Percentiles rank a stretch among this genome's conserved stretches.
Conservation (phyloP, 1,140 invertebrate genomes). For the Propsilocerus akamusi region DNA sequence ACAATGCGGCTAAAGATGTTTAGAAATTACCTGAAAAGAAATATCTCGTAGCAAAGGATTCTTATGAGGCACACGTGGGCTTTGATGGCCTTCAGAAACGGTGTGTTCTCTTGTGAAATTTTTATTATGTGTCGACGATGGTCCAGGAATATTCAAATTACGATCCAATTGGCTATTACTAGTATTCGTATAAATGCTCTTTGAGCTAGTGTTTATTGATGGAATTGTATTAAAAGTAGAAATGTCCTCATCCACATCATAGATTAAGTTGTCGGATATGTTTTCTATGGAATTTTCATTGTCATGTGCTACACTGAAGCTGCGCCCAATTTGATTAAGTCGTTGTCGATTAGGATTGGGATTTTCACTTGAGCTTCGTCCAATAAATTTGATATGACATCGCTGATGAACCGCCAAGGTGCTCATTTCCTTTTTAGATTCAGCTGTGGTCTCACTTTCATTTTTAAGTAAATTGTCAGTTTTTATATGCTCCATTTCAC, state of each 20-base stretch:
- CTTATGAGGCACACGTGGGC: background rate
- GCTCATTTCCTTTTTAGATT: background rate
- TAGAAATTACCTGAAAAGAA: background rate
- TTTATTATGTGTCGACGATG: background rate
- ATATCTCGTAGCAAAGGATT: background rate
- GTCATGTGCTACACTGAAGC: background rate
- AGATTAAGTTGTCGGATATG: background rate
- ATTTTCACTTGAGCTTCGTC: background rate
- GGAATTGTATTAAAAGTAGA: background rate
- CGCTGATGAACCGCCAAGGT: background rate
- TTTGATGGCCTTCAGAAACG: background rate
- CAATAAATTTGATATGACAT: background rate
- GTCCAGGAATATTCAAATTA: background rate
- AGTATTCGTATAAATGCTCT: background rate
- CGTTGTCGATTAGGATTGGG: background rate
- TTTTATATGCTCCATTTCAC: background rate
- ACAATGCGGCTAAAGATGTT: no score
- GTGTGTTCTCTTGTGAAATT: background rate
- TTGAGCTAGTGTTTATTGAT: background rate
- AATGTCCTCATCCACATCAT: background rate
- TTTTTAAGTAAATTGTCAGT: background rate
- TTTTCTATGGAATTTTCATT: background rate
- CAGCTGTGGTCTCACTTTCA: background rate
- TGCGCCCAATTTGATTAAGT: background rate
- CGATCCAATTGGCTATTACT: background rate